Evolutionary conservation across 1,140 invertebrate genomes (phyloP).

Genomic region (Lethrus apterus): DNA sequence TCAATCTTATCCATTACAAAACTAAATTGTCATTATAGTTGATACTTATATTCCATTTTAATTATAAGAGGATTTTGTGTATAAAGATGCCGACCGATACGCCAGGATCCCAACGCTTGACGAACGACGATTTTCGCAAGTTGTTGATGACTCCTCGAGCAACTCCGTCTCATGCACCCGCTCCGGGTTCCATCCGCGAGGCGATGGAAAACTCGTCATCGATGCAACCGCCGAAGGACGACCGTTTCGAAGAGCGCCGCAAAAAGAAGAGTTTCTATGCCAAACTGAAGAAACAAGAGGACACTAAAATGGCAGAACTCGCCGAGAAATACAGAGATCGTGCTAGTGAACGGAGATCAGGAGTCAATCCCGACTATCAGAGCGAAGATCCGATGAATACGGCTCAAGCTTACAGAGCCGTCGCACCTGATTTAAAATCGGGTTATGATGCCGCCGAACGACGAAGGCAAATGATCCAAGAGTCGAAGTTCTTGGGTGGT

Average conservation of each 20-base stretch:
- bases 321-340: constrained; percentile 91
- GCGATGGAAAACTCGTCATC: constrained; percentile 49
- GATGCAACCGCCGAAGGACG: constrained; percentile 31
- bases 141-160: constrained; percentile 88
- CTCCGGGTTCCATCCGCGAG: constrained; percentile 50
- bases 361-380: constrained; percentile 70
- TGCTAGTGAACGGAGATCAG: constrained; percentile 89
- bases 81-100: constrained; percentile 44
- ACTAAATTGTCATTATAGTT: background rate
- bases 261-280: constrained; percentile 88
- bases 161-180: constrained; percentile 51
- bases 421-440: constrained; percentile 90
- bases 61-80: background rate
- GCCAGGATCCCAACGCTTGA: constrained; percentile 64
- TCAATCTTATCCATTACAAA: no score
- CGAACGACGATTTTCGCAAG: constrained; percentile 95
- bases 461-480: constrained; percentile 91
- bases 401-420: constrained; percentile 86
- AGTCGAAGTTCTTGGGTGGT: constrained; percentile 99
- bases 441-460: constrained; percentile 93
- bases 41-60: no score
- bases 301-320: constrained; percentile 91
- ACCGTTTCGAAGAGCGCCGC: constrained; percentile 53
- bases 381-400: constrained; percentile 80
- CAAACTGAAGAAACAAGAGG: constrained; percentile 90